Evolutionary conservation across 1,140 invertebrate species (phyloP).

Genomic region (Monochamus saltuarius): DNA sequence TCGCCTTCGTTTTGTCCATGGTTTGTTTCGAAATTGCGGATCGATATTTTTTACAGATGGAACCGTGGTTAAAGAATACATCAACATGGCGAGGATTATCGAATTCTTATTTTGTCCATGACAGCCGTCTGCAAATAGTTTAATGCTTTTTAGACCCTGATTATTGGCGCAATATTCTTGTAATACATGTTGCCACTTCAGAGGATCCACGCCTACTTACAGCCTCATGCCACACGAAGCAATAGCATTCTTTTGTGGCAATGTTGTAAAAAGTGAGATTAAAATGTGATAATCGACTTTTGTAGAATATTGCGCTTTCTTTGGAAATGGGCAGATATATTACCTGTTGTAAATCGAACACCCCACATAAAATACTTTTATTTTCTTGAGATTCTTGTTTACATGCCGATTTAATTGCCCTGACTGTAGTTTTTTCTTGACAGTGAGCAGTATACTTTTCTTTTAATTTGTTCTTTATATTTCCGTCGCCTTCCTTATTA

Average conservation of each 20-base stretch:
- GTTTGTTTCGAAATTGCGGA: slow-evolving; percentile 10
- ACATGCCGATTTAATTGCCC: too few relatives aligned
- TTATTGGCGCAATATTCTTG: slow-evolving; percentile 12
- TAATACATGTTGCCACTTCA: slow-evolving; percentile 15
- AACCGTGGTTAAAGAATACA: not conserved
- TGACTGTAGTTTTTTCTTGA: too few relatives aligned
- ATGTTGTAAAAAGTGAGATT: slow-evolving; percentile 16
- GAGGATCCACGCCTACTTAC: slow-evolving; percentile 14
- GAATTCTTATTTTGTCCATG: slow-evolving; percentile 11
- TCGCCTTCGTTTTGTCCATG: slow-evolving; percentile 20
- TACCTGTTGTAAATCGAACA: slow-evolving; percentile 7
- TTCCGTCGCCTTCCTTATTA: too few relatives aligned
- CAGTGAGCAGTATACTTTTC: too few relatives aligned
- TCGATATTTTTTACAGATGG: slow-evolving; percentile 4
- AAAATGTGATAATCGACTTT: not conserved
- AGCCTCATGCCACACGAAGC: slow-evolving; percentile 13
- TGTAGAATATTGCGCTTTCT: slow-evolving; percentile 2
- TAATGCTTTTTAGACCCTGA: not conserved
- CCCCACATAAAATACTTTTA: too few relatives aligned
- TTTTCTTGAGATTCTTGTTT: too few relatives aligned
- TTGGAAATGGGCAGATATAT: slow-evolving; percentile 7
- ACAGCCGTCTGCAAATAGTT: slow-evolving; percentile 14
- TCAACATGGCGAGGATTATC: slow-evolving; percentile 7
- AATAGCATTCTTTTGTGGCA: slow-evolving; percentile 7
- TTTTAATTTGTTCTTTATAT: too few relatives aligned